Evolutionary conservation across 2,113 vertebrate species (phyloP).

Genomic region (Sturnira hondurensis): DNA sequence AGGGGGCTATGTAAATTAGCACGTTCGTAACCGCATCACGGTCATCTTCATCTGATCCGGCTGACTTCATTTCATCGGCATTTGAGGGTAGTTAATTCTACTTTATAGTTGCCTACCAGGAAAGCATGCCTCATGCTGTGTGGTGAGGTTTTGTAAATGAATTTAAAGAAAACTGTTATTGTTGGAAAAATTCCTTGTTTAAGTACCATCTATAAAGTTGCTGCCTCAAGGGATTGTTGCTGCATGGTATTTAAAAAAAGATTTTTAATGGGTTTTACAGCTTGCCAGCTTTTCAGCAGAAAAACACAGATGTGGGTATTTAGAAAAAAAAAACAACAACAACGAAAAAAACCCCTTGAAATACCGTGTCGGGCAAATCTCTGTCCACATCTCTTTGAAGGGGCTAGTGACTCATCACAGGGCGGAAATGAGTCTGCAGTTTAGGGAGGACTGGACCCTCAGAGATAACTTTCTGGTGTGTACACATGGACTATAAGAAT

Average conservation of each 20-base stretch:
- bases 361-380: background rate
- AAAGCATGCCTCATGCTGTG: conserved; percentile 62
- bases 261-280: conserved; percentile 50
- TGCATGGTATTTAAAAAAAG: conserved; percentile 42
- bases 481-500: background rate
- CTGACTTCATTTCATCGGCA: conserved; percentile 75
- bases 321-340: background rate
- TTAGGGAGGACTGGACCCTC: background rate
- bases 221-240: conserved; percentile 52
- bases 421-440: background rate
- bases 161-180: conserved; percentile 73
- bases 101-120: conserved; percentile 64
- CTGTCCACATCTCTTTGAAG: background rate
- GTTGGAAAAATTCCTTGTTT: conserved; percentile 55
- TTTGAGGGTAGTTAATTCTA: conserved; percentile 62
- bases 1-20: conserved; percentile 72
- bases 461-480: background rate
- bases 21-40: conserved; percentile 64
- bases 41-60: conserved; percentile 68
- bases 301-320: conserved; percentile 35
- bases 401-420: background rate
- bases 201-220: conserved; percentile 48
- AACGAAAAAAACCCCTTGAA: background rate
- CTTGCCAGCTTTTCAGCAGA: conserved; percentile 23
- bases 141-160: conserved; percentile 64